Conservation (phyloP, 2,797 vertebrate genomes). For the Catamblyrhynchus diadema region DNA sequence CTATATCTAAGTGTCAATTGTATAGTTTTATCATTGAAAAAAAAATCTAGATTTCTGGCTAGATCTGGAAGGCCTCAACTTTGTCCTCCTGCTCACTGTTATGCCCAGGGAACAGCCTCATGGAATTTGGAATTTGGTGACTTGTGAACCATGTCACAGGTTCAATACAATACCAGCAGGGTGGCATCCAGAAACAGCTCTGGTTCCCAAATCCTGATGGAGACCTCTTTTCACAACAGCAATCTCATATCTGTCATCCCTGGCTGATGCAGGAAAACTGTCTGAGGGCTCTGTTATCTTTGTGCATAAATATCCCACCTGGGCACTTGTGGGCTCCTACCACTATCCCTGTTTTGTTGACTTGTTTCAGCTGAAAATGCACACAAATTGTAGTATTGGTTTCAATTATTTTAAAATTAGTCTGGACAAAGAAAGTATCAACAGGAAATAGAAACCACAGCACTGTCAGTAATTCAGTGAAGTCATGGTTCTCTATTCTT, state of each 20-base stretch:
- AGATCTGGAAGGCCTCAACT: neutral
- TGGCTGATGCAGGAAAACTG: neutral
- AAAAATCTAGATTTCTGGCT: neutral
- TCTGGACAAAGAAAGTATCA: neutral
- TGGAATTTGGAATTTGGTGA: neutral
- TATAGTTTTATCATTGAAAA: neutral
- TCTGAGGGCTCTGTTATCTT: neutral
- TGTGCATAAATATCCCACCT: neutral
- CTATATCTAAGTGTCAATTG: neutral
- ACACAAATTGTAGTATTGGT: neutral
- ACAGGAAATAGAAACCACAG: neutral
- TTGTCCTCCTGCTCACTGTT: neutral
- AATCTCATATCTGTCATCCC: neutral
- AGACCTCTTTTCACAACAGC: neutral
- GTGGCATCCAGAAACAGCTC: neutral
- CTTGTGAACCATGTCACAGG: no score
- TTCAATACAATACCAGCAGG: no score
- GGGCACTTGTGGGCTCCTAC: neutral
- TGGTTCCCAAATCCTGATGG: neutral
- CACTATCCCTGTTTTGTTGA: neutral
- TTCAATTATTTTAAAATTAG: slow-evolving; percentile 8
- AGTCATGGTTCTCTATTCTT: neutral
- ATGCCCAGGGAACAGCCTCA: neutral
- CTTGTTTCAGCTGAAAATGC: neutral
- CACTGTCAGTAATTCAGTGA: neutral